phyloP scores from a whole-genome alignment of 1,140 invertebrate genomes.

The Bombus waltoni region DNA sequence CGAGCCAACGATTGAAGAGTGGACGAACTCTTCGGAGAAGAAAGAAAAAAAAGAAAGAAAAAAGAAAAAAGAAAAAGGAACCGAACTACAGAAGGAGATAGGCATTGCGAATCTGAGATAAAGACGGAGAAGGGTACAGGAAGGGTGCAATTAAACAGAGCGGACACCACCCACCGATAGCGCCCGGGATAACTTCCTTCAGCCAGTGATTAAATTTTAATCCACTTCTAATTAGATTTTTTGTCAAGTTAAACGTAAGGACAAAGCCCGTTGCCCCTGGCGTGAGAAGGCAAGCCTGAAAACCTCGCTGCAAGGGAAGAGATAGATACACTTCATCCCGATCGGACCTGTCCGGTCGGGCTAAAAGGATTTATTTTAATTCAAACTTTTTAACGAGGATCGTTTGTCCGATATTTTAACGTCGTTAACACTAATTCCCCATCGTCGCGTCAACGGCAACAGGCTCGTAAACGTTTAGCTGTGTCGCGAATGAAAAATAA shows the following conservation, averaged over 20 bases:
- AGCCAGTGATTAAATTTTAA: constrained; percentile 79
- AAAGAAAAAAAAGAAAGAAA: neutral
- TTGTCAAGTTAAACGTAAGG: constrained; percentile 66
- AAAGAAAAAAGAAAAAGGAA: constrained; percentile 8
- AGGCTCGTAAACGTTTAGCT: neutral
- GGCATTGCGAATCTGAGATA: constrained; percentile 41
- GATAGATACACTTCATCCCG: constrained; percentile 19
- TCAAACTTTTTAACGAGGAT: constrained; percentile 77
- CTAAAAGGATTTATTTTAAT: constrained; percentile 78
- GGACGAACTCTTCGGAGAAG: neutral
- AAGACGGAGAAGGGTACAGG: constrained; percentile 36
- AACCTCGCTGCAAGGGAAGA: neutral
- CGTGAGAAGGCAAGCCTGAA: constrained; percentile 30
- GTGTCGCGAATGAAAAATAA: constrained; percentile 7
- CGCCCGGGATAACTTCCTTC: constrained; percentile 73
- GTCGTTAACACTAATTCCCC: constrained; percentile 63
- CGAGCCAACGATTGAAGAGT: constrained; percentile 41
- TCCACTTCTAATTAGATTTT: constrained; percentile 80
- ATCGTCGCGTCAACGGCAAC: neutral
- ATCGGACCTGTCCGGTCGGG: neutral
- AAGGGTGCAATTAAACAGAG: constrained; percentile 74
- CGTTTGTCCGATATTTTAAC: constrained; percentile 75
- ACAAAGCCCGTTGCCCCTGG: constrained; percentile 35
- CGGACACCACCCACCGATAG: constrained; percentile 73
- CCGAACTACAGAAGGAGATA: neutral